Base-by-base conservation (phyloP, 2,888 invertebrate species). In the Heliconius erato region DNA sequence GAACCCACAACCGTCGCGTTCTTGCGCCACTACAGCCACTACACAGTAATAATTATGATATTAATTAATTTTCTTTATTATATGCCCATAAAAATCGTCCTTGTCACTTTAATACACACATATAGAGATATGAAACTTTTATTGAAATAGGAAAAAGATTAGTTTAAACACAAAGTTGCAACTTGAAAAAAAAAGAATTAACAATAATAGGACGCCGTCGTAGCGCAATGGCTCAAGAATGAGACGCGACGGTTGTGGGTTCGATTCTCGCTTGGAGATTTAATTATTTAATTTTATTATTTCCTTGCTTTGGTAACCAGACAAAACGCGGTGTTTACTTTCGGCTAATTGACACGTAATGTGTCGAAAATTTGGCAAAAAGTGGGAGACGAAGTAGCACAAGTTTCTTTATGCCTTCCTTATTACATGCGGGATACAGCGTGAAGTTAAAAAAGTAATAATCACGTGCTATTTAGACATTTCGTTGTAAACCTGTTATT, bases 401-500 rank as follows among this genome's bases (percentile, higher is more conserved):
- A 49, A 16, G 49, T 49, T 1, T 49, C 49, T 49, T 49, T 16
- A 49, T 5, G 49, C 49, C 49, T 49, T 16, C 49, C 49, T 16
- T 49, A 49, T 9, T 59, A 7, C n/a, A n/a, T 63, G 63, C 63
- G n/a, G 11, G n/a, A 63, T n/a, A n/a, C n/a, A 63, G 12, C 23
- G n/a, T 63, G 63, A 63, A 63, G n/a, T n/a, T 63, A 23, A 59
- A 63, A 63, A 11, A 7, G 54, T 54, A 44, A 72, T 44, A 65
- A 81, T 54, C 68, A 63, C 71, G 26, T 65, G 77, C 63, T 81
- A 78, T 81, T 81, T 65, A 65, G 78, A 81, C 81, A 78, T 44
- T 71, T 49, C 71, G 32, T 65, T 77, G 65, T 81, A 78, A 68
- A 65, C 71, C 81, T 77, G 77, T 81, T 78, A 72, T 81, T 81